Base-by-base conservation (phyloP, 2,113 vertebrate species). In the Gavia stellata region DNA sequence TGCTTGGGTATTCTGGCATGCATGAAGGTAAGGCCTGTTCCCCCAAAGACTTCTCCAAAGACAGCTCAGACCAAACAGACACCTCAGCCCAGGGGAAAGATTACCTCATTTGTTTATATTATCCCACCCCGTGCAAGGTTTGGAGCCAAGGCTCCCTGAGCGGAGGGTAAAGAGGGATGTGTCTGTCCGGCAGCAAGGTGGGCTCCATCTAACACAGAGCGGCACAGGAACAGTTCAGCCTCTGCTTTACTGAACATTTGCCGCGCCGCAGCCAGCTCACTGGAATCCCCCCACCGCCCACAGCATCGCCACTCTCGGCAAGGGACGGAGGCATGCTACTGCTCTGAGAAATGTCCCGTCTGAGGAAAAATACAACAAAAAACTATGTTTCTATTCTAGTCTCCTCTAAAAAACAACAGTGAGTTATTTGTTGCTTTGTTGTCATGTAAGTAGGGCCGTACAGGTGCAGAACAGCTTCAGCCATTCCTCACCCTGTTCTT, bases 271-370 rank as follows among this genome's bases (percentile, higher is more conserved):
- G 29, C 58, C 56, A 25, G 25, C 29, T 31, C 5, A 0, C 29
- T 12, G 36, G 49, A 49, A 11, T 8, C 7, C 34, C 40, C 10
- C 3, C 4, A 6, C 56, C 12, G 4, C 75, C 45, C 3, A 3
- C 8, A 1, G 40, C 45, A 45, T 44, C 17, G 1, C 49, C 4
- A 0, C 19, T 26, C 49, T 36, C 9, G 1, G 21, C 20, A 14
- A 59, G 44, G 67, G 78, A 55, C 21, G 44, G 33, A 47, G 24
- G 18, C 82, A 29, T 6, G 5, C 38, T n/a, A 33, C 21, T 17
- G 2, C 18, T 49, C 88, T 56, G 44, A 58, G 45, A 79, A 90
- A 58, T 3, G 31, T 18, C 77, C 59, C 25, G 31, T 24, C 23
- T 3, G 34, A 83, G 75, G 55, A n/a, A 50, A 55, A 65, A 9